Percentiles rank a stretch among this genome's conserved stretches.
phyloP scores from a whole-genome alignment of 1,140 invertebrate species.

The Bombus huntii region DNA sequence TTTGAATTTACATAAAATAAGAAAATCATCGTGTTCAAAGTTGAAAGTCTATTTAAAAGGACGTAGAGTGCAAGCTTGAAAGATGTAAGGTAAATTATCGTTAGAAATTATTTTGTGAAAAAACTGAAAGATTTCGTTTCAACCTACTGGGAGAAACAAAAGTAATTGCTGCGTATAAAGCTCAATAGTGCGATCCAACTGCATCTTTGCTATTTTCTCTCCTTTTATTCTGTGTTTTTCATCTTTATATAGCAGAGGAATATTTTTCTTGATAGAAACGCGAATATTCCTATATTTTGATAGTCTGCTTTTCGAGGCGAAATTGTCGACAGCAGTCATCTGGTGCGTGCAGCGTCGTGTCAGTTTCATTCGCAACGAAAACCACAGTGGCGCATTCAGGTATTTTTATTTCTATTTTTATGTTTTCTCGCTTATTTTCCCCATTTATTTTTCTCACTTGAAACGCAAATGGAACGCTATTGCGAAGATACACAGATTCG shows the following conservation, averaged over 20 bases:
- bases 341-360: conserved; percentile 12
- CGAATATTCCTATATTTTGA: conserved; percentile 19
- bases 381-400: not conserved
- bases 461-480: not conserved
- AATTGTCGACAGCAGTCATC: conserved; percentile 30
- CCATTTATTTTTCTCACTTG: not conserved
- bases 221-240: not conserved
- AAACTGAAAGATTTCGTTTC: not conserved
- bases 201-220: not conserved
- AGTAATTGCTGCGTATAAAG: not conserved
- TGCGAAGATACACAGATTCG: not conserved
- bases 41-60: not conserved
- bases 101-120: not conserved
- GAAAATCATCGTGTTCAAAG: not conserved
- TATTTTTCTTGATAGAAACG: conserved; percentile 22
- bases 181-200: not conserved
- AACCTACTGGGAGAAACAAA: not conserved
- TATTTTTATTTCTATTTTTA: not conserved
- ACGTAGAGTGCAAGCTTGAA: not conserved
- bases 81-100: not conserved
- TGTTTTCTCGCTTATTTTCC: not conserved
- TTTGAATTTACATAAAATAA: no score
- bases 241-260: not conserved
- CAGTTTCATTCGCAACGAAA: conserved; percentile 21
- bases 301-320: not conserved